Evolutionary conservation across 1,140 invertebrate genomes (phyloP), one percentile per base, ranked within the genome.

Genomic region (Lepidostoma basale): DNA sequence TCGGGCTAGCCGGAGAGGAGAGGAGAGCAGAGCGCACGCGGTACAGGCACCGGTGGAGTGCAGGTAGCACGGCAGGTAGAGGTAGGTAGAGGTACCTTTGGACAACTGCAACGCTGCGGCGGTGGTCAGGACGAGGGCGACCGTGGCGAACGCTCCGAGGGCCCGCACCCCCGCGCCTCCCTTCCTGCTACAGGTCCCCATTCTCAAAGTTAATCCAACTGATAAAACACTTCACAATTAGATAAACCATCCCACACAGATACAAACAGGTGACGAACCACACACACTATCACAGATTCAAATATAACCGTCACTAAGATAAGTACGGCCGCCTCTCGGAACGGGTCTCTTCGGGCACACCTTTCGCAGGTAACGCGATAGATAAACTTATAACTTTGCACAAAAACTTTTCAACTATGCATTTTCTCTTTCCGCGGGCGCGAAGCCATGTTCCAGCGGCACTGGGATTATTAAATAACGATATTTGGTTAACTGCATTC

Each of bases 281-380:
- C 59, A 28, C 40, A 62, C 60, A 62, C 60, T 62, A 62, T 62
- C 60, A 62, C 60, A 47, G 60, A 62, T 62, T 62, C 60, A 62
- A 62, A 62, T 47, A 62, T 62, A 62, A 62, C 60, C 60, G 60
- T 28, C 60, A 62, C 60, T 30, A 30, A 40, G 56, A 60, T 60
- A 60, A 60, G 56, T 60, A 22, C 52, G 30, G 36, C 30, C 52
- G 52, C 52, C 36, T 60, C 39, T 47, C 39, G 16, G 26, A 49
- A 49, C 60, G 60, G 60, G 60, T 62, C 60, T 49, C 42, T 60
- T 3, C 39, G 23, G 59, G 60, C 44, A 47, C 60, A 62, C 60
- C 60, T 62, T 60, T 42, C 20, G 56, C 25, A 60, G 56, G 56
- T 26, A 25, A 60, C 39, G 56, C 56, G 56, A 60, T 33, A 12